A percentile compares a stretch with the other conserved stretches of the same genome.
Evolutionary conservation across 2,888 invertebrate genomes (phyloP).

Genomic region (Cosmia pyralina): DNA sequence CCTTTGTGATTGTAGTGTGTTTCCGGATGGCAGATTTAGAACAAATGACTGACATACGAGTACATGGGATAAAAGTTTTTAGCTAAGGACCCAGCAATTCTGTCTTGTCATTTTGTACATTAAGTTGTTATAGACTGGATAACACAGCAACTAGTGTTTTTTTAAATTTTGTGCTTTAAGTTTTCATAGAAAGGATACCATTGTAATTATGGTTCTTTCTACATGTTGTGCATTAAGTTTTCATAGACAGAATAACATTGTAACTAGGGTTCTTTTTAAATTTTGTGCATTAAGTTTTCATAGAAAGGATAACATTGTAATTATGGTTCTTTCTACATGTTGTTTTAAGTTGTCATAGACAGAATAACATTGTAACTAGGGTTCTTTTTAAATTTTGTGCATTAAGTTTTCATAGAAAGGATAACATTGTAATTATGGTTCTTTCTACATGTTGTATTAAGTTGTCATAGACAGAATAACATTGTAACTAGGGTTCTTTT

Average conservation of each 20-base stretch:
- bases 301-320: too few species aligned
- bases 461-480: too few species aligned
- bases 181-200: too few species aligned
- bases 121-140: background rate
- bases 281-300: too few species aligned
- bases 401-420: too few species aligned
- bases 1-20: constrained; percentile 31
- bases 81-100: background rate
- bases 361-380: too few species aligned
- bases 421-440: too few species aligned
- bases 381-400: too few species aligned
- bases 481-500: too few species aligned
- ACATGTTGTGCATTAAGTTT: background rate
- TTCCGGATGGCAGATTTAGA: constrained; percentile 16
- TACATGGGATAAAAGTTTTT: background rate
- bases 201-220: too few species aligned
- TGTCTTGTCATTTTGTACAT: background rate
- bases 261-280: background rate
- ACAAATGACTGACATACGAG: constrained; percentile 19
- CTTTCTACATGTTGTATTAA: too few species aligned
- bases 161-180: background rate
- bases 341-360: background rate
- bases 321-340: too few species aligned
- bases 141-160: background rate
- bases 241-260: background rate